Base-by-base conservation (phyloP, 2,888 invertebrate species). In the Panzeria rudis region DNA sequence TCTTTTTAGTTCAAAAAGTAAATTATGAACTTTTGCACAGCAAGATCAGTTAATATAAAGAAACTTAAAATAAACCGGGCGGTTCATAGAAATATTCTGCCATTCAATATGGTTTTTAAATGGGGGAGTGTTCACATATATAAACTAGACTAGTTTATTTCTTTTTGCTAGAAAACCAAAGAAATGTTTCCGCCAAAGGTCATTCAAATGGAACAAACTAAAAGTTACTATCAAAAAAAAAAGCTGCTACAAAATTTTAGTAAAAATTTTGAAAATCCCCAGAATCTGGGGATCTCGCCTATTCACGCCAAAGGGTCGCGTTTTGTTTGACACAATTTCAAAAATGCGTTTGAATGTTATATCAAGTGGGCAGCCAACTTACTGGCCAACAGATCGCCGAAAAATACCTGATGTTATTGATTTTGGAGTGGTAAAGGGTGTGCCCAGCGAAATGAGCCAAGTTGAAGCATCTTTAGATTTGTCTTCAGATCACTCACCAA, bases 11-110 rank as follows among this genome's bases (percentile, higher is more conserved):
- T 44, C 11, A 15, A 23, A 32, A 56, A 62, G 29, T n/a, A 52
- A 54, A 56, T 35, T 47, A 56, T 66, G 7, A 77, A 38, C 56
- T 56, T 59, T 68, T 25, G 44, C 32, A n/a, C 20, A n/a, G n/a
- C n/a, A 73, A 50, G 25, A 73, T 75, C 52, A 25, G n/a, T 32
- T 25, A 23, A 23, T 35, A 35, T 13, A 32, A 41, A 59, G 4
- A 47, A 59, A 29, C n/a, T 17, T 41, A 13, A 41, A 32, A 5
- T 32, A 32, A 25, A 50, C 35, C 59, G 32, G 47, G 47, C 52
- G 38, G 54, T 52, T 13, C 6, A 52, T 23, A 38, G 1, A 59
- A 68, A 35, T 35, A 35, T 23, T 47, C 20, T 38, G 15, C 7
- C 62, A 38, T 76, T 38, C 20, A 64, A 13, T n/a, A 20, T 0